Conservation (phyloP, 1,140 invertebrate species). For the Panagrolaimus sp. region DNA sequence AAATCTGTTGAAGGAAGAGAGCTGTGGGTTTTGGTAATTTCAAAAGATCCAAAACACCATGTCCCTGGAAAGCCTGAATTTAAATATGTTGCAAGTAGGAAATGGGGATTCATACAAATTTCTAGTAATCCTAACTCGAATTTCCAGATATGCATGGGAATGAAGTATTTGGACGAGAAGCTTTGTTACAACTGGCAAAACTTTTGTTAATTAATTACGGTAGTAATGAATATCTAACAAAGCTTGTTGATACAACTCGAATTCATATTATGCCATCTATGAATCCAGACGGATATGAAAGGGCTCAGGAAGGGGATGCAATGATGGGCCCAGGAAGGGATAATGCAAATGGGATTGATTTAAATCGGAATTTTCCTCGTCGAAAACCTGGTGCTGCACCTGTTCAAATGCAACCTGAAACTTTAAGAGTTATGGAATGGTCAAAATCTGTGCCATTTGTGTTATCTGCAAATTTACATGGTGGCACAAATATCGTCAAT, state of each 20-base stretch:
- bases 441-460: slow-evolving; percentile 77
- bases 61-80: slow-evolving; percentile 79
- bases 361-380: slow-evolving; percentile 94
- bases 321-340: slow-evolving; percentile 64
- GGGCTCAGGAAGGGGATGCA: slow-evolving; percentile 33
- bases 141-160: slow-evolving; percentile 98
- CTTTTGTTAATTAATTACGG: slow-evolving; percentile 80
- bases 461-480: slow-evolving; percentile 88
- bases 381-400: slow-evolving; percentile 65
- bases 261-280: slow-evolving; percentile 88
- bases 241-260: slow-evolving; percentile 69
- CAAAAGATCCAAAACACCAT: slow-evolving; percentile 74
- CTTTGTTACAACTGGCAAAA: slow-evolving; percentile 73
- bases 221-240: slow-evolving; percentile 68
- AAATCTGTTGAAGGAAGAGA: slow-evolving; percentile 73
- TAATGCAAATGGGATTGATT: slow-evolving; percentile 76
- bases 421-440: slow-evolving; percentile 83
- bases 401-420: slow-evolving; percentile 67
- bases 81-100: slow-evolving; percentile 84
- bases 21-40: slow-evolving; percentile 75
- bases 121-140: too few relatives aligned
- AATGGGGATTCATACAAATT: too few relatives aligned
- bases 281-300: slow-evolving; percentile 80
- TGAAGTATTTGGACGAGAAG: slow-evolving; percentile 81
- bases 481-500: slow-evolving; percentile 65